Base-by-base conservation (phyloP, 2,888 invertebrate species). In the Phengaris arion region DNA sequence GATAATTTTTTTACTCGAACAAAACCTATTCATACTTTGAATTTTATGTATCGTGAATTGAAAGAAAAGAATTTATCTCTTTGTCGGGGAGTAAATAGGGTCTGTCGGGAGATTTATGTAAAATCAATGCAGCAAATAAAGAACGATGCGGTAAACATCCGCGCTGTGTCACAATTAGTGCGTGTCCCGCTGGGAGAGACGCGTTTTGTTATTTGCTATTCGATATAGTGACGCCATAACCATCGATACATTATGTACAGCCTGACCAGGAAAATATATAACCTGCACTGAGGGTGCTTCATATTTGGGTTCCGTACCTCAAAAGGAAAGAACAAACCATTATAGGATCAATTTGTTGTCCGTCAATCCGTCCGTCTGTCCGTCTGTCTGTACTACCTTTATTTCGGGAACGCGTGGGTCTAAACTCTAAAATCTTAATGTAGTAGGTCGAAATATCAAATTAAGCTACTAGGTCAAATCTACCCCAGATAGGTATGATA, bases 151-250 rank as follows among this genome's bases (percentile, higher is more conserved):
- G 78, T 81, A 79, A 84, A 85, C 84, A 86, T 85, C 82, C 80
- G 81, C 81, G 79, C 79, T 82, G 82, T 81, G 83, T 84, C 83
- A 85, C 87, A 86, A 87, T 88, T 87, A 87, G 84, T 80, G 78
- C 75, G 79, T 77, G 75, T 81, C 86, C 84, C 84, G 81, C 80
- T 80, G 83, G 81, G 81, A 78, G 79, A 69, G 76, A 79, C 81
- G 78, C 80, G 75, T 82, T 84, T 81, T 82, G 80, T 80, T 84
- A 79, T 83, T 83, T 81, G 79, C 81, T 81, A 80, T 82, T 82
- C 79, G 81, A 81, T 52, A 13, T 64, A 45, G 68, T 6, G 46
- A 54, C 64, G 72, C 51, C 35, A 52, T 2, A 45, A 51, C 35
- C 45, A 59, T 55, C 55, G 52, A 54, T 22, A 55, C 35, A 54